These are phyloP conservation scores for Cladopsammia gracilis DNA, from an alignment of 64 coral and sea anemone genomes.

Conservation along the genomic window DNA sequence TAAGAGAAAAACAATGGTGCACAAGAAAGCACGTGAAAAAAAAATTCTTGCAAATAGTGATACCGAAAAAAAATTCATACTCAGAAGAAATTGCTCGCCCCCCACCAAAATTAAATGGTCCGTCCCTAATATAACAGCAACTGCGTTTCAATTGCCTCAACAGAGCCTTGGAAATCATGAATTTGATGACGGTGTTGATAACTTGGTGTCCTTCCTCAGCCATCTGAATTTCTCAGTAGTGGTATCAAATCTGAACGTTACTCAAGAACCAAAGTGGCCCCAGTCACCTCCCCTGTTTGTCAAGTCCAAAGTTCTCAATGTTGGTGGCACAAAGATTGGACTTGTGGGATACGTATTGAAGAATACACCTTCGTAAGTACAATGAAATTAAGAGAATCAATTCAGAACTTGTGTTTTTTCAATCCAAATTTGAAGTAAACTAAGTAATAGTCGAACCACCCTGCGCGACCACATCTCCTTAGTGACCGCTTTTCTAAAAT, in stretches of 20 bases:
- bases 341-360: constrained; percentile 83
- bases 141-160: neutral
- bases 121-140: too few species aligned
- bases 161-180: constrained; percentile 98
- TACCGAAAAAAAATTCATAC: too few species aligned
- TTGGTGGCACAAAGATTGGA: constrained; percentile 87
- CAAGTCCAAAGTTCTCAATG: constrained; percentile 62
- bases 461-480: too few species aligned
- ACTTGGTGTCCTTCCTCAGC: constrained; percentile 71
- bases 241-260: constrained; percentile 85
- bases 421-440: too few species aligned
- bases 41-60: too few species aligned
- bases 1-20: too few species aligned
- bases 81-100: too few species aligned
- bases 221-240: constrained; percentile 80
- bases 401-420: neutral
- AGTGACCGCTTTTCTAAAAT: too few species aligned
- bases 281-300: constrained; percentile 52
- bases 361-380: constrained; percentile 55
- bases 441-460: too few species aligned
- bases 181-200: constrained; percentile 90
- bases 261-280: constrained; percentile 73
- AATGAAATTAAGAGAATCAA: neutral
- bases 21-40: too few species aligned
- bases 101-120: too few species aligned